A percentile compares a stretch with the other conserved stretches of the same genome.
These are phyloP conservation scores for Torymus tubicola DNA, from an alignment of 2,888 invertebrate species.

Conservation along the genomic window DNA sequence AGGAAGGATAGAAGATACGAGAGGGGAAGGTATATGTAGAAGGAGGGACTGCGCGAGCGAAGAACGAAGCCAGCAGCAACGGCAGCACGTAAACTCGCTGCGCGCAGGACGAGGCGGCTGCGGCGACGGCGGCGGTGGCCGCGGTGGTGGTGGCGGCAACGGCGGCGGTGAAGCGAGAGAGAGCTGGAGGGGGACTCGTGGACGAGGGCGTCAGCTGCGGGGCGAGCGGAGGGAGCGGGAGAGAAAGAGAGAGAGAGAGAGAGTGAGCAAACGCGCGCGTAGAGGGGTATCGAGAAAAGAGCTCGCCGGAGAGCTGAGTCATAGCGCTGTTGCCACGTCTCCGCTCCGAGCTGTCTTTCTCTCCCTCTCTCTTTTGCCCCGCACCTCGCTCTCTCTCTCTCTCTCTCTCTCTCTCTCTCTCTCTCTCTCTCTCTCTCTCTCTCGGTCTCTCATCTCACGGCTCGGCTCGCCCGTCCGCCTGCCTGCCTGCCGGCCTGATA, in stretches of 20 bases:
- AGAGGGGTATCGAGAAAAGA: constrained; percentile 50
- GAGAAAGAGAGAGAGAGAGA: constrained; percentile 58
- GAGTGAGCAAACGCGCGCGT: constrained; percentile 58
- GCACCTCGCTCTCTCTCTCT: constrained; percentile 7
- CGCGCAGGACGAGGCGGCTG: neutral
- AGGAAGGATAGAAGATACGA: constrained; percentile 34
- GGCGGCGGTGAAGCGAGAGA: neutral
- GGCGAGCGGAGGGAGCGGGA: constrained; percentile 59
- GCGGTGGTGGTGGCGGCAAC: constrained; percentile 12
- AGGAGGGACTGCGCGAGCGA: constrained; percentile 38
- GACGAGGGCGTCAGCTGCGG: constrained; percentile 74
- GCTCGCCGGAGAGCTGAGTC: constrained; percentile 72
- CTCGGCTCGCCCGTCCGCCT: neutral
- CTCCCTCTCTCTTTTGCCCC: neutral
- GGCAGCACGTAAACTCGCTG: too few relatives aligned
- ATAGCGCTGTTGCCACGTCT: constrained; percentile 75
- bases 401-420: too few relatives aligned
- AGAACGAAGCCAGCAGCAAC: too few relatives aligned
- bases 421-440: too few relatives aligned
- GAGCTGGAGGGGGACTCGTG: constrained; percentile 62
- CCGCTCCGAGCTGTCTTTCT: too few relatives aligned
- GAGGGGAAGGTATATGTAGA: constrained; percentile 42
- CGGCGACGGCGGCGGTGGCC: neutral
- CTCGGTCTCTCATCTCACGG: neutral
- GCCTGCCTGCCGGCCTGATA: constrained; percentile 6